phyloP scores from a whole-genome alignment of 2,888 invertebrate species.

The Caenorhabditis drosophilae region DNA sequence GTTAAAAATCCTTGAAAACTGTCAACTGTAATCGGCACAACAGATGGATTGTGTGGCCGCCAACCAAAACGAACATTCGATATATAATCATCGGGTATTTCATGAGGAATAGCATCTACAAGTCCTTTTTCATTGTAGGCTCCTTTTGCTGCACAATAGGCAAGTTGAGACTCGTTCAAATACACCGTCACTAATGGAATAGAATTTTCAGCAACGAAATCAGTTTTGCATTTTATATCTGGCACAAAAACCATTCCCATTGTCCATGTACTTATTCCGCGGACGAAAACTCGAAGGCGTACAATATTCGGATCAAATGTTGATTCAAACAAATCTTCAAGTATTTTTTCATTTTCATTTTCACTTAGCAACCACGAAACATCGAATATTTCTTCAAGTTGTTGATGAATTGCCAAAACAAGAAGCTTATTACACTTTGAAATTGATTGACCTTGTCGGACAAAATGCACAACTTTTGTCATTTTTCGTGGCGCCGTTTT shows the following conservation, averaged over 20 bases:
- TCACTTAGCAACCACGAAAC: constrained; percentile 15
- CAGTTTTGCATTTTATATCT: not conserved
- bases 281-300: not conserved
- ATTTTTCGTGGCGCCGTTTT: not conserved
- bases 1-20: constrained; percentile 11
- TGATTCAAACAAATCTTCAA: not conserved
- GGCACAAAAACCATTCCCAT: constrained; percentile 18
- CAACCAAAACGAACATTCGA: constrained; percentile 22
- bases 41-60: constrained; percentile 21
- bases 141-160: constrained; percentile 16
- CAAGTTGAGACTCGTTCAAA: constrained; percentile 27
- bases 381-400: constrained; percentile 18
- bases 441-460: constrained; percentile 1
- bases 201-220: not conserved
- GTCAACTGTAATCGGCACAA: constrained; percentile 12
- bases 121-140: constrained; percentile 11
- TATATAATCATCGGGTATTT: constrained; percentile 13
- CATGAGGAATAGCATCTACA: constrained; percentile 8
- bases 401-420: constrained; percentile 15
- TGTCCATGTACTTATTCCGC: constrained; percentile 4
- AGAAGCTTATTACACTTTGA: constrained; percentile 15
- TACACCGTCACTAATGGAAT: constrained; percentile 21
- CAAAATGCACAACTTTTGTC: constrained; percentile 21
- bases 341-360: constrained; percentile 12
- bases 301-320: not conserved